phyloP scores from a whole-genome alignment of 2,888 invertebrate species.

The Clunio marinus region DNA sequence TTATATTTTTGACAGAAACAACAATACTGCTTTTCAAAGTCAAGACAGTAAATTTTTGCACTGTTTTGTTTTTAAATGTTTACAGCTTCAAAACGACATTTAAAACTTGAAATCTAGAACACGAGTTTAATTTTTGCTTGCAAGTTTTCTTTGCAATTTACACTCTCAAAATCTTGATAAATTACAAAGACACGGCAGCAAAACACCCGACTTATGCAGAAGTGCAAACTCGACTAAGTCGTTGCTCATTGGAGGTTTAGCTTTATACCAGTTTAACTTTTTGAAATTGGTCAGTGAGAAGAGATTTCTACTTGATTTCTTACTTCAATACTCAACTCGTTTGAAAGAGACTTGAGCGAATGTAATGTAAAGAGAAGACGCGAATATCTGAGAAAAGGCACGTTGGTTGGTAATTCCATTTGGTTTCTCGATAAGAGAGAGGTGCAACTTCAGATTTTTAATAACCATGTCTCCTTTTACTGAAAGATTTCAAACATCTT shows the following conservation, averaged over 20 bases:
- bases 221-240: constrained; percentile 21
- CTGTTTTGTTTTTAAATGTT: neutral
- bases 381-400: too few species aligned
- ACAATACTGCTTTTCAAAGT: neutral
- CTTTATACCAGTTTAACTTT: constrained; percentile 24
- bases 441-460: too few species aligned
- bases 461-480: too few species aligned
- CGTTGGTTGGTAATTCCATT: too few species aligned
- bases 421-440: too few species aligned
- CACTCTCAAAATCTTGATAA: neutral
- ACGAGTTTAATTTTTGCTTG: neutral
- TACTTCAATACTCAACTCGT: neutral
- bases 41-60: neutral
- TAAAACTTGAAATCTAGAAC: constrained; percentile 10
- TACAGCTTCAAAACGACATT: too few species aligned
- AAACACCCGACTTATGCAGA: neutral
- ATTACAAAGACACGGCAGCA: constrained; percentile 12
- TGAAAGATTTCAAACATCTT: too few species aligned
- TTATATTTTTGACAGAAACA: neutral
- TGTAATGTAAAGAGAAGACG: too few species aligned
- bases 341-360: neutral
- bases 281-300: constrained; percentile 24
- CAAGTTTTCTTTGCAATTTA: neutral
- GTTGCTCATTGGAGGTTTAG: neutral
- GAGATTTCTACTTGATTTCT: too few species aligned